Evolutionary conservation across 2,888 invertebrate species (phyloP).

Genomic region (Hybos culiciformis): DNA sequence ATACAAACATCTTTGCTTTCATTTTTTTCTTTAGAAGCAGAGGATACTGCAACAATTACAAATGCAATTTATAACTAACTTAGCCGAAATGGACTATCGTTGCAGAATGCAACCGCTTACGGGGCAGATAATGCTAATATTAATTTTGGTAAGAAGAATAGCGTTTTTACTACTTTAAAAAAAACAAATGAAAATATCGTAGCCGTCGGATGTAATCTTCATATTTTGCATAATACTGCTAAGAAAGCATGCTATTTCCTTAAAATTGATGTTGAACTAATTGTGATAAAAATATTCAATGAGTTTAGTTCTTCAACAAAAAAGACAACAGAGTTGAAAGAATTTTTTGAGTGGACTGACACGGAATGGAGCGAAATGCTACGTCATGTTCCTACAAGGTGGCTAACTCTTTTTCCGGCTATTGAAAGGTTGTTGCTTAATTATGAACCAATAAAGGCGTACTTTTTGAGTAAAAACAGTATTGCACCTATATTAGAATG

Average conservation of each 20-base stretch:
- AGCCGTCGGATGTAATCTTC: not conserved
- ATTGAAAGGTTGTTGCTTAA: not conserved
- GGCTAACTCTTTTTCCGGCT: not conserved
- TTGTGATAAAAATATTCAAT: slow-evolving; percentile 10
- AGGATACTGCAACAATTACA: not conserved
- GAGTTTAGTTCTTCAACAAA: slow-evolving; percentile 10
- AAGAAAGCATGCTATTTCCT: not conserved
- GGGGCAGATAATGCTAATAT: not conserved
- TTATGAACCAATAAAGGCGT: not conserved
- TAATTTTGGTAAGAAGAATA: not conserved
- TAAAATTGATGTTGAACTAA: slow-evolving; percentile 7
- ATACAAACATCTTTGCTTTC: not conserved
- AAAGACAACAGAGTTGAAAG: slow-evolving; percentile 7
- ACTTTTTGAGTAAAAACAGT: not conserved
- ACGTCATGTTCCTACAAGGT: slow-evolving; percentile 4
- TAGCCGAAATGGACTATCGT: not conserved
- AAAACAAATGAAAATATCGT: not conserved
- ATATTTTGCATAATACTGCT: not conserved
- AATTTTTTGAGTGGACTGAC: slow-evolving; percentile 6
- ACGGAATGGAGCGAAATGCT: slow-evolving; percentile 10
- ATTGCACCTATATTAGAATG: not conserved
- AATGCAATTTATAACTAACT: not conserved
- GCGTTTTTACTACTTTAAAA: not conserved
- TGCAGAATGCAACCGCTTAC: not conserved
- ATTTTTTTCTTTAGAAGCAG: not conserved